Evolutionary conservation across 2,797 vertebrate genomes (phyloP).

Genomic region (Thunnus albacares): DNA sequence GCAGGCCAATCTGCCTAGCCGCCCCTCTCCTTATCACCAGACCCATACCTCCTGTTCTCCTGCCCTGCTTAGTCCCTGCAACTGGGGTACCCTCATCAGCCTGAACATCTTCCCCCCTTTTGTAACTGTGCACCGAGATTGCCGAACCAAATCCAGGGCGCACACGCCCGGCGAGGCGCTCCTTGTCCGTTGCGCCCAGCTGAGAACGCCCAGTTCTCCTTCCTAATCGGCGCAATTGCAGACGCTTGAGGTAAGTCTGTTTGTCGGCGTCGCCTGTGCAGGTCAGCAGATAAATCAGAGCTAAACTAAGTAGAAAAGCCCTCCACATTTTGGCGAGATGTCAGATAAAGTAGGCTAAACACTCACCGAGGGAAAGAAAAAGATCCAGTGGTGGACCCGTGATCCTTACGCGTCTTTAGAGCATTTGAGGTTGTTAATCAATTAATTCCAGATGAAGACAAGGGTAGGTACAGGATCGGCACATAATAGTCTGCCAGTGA

Average conservation of each 20-base stretch:
- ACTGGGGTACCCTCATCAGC: constrained; percentile 63
- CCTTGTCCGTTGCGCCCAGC: constrained; percentile 58
- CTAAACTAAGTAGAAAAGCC: constrained; percentile 79
- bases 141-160: constrained; percentile 65
- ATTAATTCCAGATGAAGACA: constrained; percentile 59
- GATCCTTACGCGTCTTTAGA: constrained; percentile 55
- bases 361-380: constrained; percentile 20
- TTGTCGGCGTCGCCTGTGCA: constrained; percentile 85
- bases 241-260: constrained; percentile 71
- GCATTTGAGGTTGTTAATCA: constrained; percentile 51
- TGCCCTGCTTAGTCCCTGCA: neutral
- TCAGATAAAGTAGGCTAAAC: constrained; percentile 31
- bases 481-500: constrained; percentile 10
- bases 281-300: constrained; percentile 83
- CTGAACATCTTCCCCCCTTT: constrained; percentile 66
- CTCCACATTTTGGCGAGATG: constrained; percentile 84
- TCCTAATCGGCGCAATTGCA: constrained; percentile 59
- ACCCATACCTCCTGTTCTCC: constrained; percentile 50
- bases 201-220: constrained; percentile 63
- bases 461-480: constrained; percentile 4
- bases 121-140: constrained; percentile 64
- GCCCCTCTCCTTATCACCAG: constrained; percentile 63
- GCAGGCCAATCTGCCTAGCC: constrained; percentile 54
- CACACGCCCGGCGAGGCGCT: constrained; percentile 19
- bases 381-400: constrained; percentile 58